These are phyloP conservation scores for Myrmecobius fasciatus DNA, from an alignment of 2,113 vertebrate genomes.

Conservation along the genomic window DNA sequence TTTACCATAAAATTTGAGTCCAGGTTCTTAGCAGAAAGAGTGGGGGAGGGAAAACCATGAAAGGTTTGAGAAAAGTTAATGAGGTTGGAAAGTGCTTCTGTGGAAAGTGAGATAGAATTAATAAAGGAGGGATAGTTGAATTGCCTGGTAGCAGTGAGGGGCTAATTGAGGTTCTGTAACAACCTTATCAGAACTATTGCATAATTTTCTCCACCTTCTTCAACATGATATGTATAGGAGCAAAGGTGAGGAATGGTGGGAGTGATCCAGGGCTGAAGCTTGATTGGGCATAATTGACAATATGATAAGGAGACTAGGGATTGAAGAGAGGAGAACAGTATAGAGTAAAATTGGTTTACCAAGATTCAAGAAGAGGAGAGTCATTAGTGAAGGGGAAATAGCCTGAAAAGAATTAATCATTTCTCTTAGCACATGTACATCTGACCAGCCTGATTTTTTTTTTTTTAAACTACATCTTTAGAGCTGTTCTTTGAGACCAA, in stretches of 20 bases:
- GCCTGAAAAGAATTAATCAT: not conserved
- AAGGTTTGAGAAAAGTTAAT: not conserved
- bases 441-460: not conserved
- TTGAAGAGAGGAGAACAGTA: not conserved
- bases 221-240: not conserved
- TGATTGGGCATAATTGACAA: not conserved
- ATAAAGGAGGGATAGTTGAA: not conserved
- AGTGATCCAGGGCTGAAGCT: not conserved
- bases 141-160: not conserved
- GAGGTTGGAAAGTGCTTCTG: not conserved
- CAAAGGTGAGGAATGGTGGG: not conserved
- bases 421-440: not conserved
- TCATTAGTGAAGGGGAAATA: not conserved
- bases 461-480: not conserved
- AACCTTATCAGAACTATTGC: not conserved
- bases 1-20: not conserved
- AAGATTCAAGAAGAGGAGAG: not conserved
- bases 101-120: not conserved
- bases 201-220: not conserved
- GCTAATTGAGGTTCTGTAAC: not conserved
- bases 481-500: not conserved
- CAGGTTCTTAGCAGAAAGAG: not conserved
- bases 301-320: not conserved
- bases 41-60: not conserved
- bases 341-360: not conserved